phyloP scores from a whole-genome alignment of 1,140 invertebrate species.

The Pogonomyrmex barbatus region DNA sequence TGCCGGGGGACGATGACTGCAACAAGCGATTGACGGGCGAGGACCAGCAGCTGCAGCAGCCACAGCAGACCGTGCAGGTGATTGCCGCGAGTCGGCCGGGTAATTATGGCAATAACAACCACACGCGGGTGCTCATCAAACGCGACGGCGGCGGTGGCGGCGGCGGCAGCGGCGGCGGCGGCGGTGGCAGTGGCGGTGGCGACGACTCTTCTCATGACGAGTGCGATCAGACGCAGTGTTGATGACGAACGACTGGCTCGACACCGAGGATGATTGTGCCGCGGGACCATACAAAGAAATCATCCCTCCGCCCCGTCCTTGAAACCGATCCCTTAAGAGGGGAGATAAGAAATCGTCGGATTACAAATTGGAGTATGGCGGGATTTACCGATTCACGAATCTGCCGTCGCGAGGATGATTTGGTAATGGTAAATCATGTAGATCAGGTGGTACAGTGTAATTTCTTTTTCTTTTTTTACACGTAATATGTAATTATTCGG shows the following conservation, averaged over 20 bases:
- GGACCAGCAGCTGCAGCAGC: conserved; percentile 29
- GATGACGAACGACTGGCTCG: conserved; percentile 54
- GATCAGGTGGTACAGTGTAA: too few relatives aligned
- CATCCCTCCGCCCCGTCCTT: neutral
- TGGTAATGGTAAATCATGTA: neutral
- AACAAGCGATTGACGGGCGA: conserved; percentile 34
- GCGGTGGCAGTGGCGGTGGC: conserved; percentile 22
- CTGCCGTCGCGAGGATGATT: neutral
- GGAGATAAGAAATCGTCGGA: neutral
- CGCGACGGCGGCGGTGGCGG: conserved; percentile 59
- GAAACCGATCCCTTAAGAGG: too few relatives aligned
- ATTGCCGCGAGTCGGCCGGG: conserved; percentile 34
- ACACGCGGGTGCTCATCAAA: conserved; percentile 68
- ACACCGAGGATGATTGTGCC: neutral
- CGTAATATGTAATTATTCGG: neutral
- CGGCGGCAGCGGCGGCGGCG: neutral
- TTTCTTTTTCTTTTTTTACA: conserved; percentile 5
- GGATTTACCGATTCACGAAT: conserved; percentile 12
- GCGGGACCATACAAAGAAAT: conserved; percentile 1
- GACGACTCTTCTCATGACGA: conserved; percentile 40
- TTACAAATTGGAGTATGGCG: neutral
- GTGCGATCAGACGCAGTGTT: conserved; percentile 78
- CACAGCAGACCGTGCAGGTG: conserved; percentile 52
- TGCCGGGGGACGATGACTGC: conserved; percentile 64
- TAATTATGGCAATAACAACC: conserved; percentile 64